Evolutionary conservation across 2,113 vertebrate species (phyloP), one percentile per base, ranked within the genome.

Genomic region (Sinocyclocheilus anshuiensis): DNA sequence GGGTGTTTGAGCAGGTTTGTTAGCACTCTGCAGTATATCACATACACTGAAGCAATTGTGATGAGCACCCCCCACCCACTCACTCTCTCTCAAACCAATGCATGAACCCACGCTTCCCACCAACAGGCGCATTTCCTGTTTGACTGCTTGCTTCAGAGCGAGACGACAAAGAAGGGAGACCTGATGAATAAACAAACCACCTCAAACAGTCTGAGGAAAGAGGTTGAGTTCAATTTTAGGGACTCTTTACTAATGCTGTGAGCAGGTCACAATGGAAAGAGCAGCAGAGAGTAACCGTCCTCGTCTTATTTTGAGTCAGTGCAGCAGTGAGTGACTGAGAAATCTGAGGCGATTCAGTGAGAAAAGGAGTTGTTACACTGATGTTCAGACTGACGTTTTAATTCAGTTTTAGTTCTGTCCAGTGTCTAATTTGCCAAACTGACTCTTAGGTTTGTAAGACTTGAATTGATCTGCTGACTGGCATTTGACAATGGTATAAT

Each of bases 91-190:
- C 55, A 85, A 81, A 87, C 86, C 69, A 78, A 29, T 45, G 76
- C 33, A 57, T 36, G 74, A 85, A 75, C 83, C 86, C 83, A 85
- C 83, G 77, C 69, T 81, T 85, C 83, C 69, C 69, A 85, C 57
- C 2, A 69, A 48, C 86, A 81, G 77, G 55, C 67, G n/a, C 1
- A 15, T 57, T 81, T 48, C 53, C 80, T 69, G 86, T 86, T 89
- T 83, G 26, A 78, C 82, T 83, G 83, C 72, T 81, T 89, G 61
- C 85, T 89, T 89, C 76, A 79, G 84, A 79, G 29, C 18, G 4
- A 63, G 83, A 75, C 50, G 45, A 83, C 82, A 67, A 48, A 71
- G 36, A 63, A 72, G 22, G 59, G 75, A 16, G 2, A 69, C 84
- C 50, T 63, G 76, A 11, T 79, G 82, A 72, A 45, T 22, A 26